Evolutionary conservation across 1,140 invertebrate genomes (phyloP).

Genomic region (Lepeophtheirus salmonis): DNA sequence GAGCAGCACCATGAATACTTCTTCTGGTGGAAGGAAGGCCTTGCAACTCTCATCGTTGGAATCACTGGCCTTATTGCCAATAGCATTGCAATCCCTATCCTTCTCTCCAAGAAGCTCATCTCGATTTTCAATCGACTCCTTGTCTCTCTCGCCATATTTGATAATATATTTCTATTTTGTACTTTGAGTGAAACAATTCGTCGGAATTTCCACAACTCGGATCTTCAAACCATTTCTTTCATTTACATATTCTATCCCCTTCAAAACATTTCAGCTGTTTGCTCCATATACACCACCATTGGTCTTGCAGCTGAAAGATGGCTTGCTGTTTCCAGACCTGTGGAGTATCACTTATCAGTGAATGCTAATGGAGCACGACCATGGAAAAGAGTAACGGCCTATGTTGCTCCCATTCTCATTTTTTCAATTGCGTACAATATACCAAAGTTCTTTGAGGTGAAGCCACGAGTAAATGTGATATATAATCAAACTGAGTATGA

Average conservation of each 20-base stretch:
- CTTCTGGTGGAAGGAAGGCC: neutral
- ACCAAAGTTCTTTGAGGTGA: slow-evolving; percentile 10
- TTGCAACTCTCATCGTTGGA: neutral
- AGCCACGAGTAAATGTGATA: neutral
- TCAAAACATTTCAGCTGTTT: slow-evolving; percentile 6
- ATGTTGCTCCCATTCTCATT: slow-evolving; percentile 2
- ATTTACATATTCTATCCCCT: slow-evolving; percentile 13
- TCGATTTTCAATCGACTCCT: slow-evolving; percentile 9
- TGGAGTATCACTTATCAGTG: slow-evolving; percentile 11
- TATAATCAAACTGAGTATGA: neutral
- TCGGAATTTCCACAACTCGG: neutral
- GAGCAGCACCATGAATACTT: neutral
- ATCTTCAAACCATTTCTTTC: slow-evolving; percentile 2
- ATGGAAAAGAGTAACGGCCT: slow-evolving; percentile 1
- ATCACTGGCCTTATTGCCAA: neutral
- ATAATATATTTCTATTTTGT: slow-evolving; percentile 10
- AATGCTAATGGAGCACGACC: neutral
- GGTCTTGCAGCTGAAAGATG: slow-evolving; percentile 5
- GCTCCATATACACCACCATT: slow-evolving; percentile 5
- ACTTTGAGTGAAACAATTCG: neutral
- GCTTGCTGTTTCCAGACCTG: slow-evolving; percentile 6
- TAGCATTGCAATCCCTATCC: neutral
- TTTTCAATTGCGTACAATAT: slow-evolving; percentile 7
- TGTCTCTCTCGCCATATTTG: slow-evolving; percentile 9
- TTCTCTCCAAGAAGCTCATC: neutral